Conservation (phyloP, 2,797 vertebrate species). For the Spea hammondii region DNA sequence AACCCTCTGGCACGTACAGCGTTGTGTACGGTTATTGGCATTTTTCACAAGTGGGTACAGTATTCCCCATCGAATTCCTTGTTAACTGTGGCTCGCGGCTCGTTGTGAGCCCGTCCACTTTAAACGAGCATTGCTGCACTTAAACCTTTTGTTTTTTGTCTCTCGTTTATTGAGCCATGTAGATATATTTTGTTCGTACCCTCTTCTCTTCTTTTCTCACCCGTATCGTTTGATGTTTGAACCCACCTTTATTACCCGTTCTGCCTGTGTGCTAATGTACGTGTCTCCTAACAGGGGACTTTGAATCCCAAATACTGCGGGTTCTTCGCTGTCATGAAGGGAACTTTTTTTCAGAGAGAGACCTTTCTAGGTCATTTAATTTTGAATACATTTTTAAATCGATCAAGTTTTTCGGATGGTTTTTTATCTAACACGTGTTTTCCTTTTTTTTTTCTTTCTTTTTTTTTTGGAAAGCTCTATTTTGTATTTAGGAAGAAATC, state of each 20-base stretch:
- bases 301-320: slow-evolving; percentile 73
- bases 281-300: slow-evolving; percentile 8
- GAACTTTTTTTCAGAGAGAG: slow-evolving; percentile 78
- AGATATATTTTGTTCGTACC: slow-evolving; percentile 48
- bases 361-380: slow-evolving; percentile 78
- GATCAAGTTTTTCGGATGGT: slow-evolving; percentile 77
- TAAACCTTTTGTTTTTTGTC: slow-evolving; percentile 13
- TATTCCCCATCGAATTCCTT: not conserved
- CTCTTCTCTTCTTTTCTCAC: slow-evolving; percentile 50
- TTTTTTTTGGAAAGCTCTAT: slow-evolving; percentile 83
- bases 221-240: slow-evolving; percentile 44
- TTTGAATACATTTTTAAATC: slow-evolving; percentile 82
- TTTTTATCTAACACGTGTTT: slow-evolving; percentile 82
- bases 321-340: slow-evolving; percentile 81
- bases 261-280: slow-evolving; percentile 1
- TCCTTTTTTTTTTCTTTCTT: slow-evolving; percentile 62
- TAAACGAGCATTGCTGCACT: slow-evolving; percentile 35
- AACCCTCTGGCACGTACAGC: no score
- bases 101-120: not conserved
- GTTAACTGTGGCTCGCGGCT: slow-evolving; percentile 6
- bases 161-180: slow-evolving; percentile 48
- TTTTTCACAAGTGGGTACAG: no score
- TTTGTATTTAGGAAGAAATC: slow-evolving; percentile 81
- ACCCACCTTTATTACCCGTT: not conserved
- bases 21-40: no score